These are phyloP conservation scores for Philotrypesis tridentata DNA, from an alignment of 1,140 invertebrate genomes.

Conservation along the genomic window DNA sequence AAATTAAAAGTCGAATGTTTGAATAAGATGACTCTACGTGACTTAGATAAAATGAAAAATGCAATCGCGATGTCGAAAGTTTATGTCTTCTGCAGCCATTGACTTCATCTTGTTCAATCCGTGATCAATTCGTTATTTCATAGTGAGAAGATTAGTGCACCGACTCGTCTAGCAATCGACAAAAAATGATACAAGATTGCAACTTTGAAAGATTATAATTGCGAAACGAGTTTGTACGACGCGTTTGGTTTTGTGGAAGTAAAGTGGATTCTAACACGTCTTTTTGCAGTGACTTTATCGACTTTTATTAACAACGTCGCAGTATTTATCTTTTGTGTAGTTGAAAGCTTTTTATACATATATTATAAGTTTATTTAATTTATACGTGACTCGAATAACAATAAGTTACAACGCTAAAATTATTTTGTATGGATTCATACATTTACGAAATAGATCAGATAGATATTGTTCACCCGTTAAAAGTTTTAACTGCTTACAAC, in stretches of 20 bases:
- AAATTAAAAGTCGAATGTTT: background rate
- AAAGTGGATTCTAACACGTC: constrained; percentile 31
- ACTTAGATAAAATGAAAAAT: background rate
- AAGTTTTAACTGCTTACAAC: background rate
- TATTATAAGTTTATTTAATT: background rate
- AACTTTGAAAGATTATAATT: background rate
- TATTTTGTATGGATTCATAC: constrained; percentile 7
- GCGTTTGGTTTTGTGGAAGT: background rate
- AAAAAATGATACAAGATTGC: background rate
- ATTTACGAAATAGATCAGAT: background rate
- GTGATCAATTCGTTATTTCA: background rate
- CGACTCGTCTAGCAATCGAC: background rate
- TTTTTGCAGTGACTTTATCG: background rate
- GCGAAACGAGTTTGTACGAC: background rate
- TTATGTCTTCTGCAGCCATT: background rate
- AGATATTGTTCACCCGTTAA: background rate
- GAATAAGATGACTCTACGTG: background rate
- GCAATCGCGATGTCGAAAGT: background rate
- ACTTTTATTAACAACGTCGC: constrained; percentile 40
- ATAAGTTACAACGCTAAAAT: background rate
- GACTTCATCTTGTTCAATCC: background rate
- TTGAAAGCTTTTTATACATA: background rate
- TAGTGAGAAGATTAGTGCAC: background rate
- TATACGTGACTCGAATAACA: background rate
- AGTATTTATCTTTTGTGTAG: background rate